phyloP scores from a whole-genome alignment of 1,140 invertebrate genomes.

The Notospermus geniculatus region DNA sequence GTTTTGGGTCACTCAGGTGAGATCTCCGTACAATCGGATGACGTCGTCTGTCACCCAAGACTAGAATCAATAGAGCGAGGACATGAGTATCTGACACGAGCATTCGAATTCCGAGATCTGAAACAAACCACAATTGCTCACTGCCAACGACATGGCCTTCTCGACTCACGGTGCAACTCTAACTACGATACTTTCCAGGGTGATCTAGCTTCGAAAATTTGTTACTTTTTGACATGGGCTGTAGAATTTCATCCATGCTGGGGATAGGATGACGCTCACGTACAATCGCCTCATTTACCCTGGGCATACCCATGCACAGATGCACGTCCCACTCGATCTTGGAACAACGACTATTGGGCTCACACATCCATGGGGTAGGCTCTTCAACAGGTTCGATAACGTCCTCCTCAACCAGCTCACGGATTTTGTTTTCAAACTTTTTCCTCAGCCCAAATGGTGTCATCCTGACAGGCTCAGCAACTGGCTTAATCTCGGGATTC shows the following conservation, averaged over 20 bases:
- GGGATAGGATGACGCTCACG: conserved; percentile 30
- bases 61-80: too few species aligned
- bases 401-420: conserved; percentile 25
- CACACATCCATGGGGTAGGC: too few species aligned
- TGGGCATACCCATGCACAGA: conserved; percentile 32
- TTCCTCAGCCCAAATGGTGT: conserved; percentile 20
- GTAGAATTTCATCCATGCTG: conserved; percentile 31
- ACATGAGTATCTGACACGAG: too few species aligned
- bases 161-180: conserved; percentile 28
- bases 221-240: conserved; percentile 24
- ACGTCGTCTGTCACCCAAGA: too few species aligned
- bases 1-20: too few species aligned
- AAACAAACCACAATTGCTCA: too few species aligned
- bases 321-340: conserved; percentile 31
- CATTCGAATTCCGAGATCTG: too few species aligned
- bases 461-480: background rate
- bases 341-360: conserved; percentile 32
- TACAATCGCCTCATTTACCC: too few species aligned
- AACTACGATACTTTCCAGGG: conserved; percentile 32
- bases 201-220: conserved; percentile 35
- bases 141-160: conserved; percentile 23
- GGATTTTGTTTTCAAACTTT: conserved; percentile 25
- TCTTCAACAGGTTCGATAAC: too few species aligned
- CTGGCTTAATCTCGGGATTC: too few species aligned
- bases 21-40: too few species aligned